Evolutionary conservation across 2,888 invertebrate species (phyloP), one percentile per base, ranked within the genome.

Genomic region (Creontiades dilutus): DNA sequence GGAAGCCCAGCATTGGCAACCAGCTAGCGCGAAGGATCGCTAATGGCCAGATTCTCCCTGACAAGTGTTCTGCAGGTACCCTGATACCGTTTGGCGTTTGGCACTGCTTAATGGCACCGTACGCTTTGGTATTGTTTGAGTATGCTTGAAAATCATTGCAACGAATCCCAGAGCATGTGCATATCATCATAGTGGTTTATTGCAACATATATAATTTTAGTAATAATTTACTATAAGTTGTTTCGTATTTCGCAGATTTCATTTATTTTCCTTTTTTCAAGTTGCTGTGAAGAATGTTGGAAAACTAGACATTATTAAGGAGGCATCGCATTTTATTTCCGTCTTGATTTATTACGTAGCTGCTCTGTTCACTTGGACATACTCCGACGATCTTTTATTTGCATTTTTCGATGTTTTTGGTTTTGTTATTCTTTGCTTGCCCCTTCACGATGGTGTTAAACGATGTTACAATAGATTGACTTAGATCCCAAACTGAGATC

Each of bases 1-100:
- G 93, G 93, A 91, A 90, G 82, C 90, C 91, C 16, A 86, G 90
- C 52, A 93, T 89, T 93, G 91, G 90, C 93, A 92, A 93, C 93
- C 93, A 93, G 92, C 92, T 95, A 92, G 94, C 94, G 92, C 93
- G 94, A 93, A 94, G 94, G 93, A 92, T 94, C 92, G 93, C 95
- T 90, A 87, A 93, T 93, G 90, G 93, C 93, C 94, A 94, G 89
- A 93, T 94, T 90, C 93, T 95, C 92, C 95, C 95, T 89, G 94
- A 95, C 92, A 95, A 95, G 94, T 94, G 94, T 92, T 92, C 93
- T 90, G 93, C 94, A 91, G 92, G 93, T 92, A 91, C 80, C 78
- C 27, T 28, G 80, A 57, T 37, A 14, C 55, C 47, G 37, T 47
- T 37, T 37, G 37, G 46, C 37, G 78, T 46, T 78, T 19, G 78